Base-by-base conservation (phyloP, 2,888 invertebrate genomes). In the Micoletzkya japonica region DNA sequence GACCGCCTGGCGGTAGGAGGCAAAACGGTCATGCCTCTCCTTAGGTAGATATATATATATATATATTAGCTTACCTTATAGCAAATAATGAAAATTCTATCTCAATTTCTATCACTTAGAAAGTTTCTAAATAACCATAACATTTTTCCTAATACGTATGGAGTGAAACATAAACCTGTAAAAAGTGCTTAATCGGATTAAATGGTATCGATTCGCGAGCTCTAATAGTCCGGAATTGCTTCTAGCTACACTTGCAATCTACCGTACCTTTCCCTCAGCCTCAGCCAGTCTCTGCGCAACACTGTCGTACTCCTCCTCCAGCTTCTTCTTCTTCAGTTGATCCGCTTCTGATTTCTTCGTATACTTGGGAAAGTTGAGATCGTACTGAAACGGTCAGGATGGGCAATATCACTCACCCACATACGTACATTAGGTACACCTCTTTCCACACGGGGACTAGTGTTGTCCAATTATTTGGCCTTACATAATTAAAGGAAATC, bases 321-420 rank as follows among this genome's bases (percentile, higher is more conserved):
- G 61, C 58, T 74, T 52, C 10, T 26, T 30, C 64, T 70, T 71
- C 61, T 59, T 57, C 57, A n/a, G 36, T 26, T 52, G 28, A 20
- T 60, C 52, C 20, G 61, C 39, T 24, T 37, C 6, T 88, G 63
- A 56, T 52, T 64, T 68, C 36, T 69, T 26, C 20, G 37, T 59
- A 52, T 36, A 67, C n/a, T 57, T 56, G 17, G 57, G 64, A 20
- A 59, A 28, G 24, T 67, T 32, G 60, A 24, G 70, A 59, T 54
- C 56, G 36, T 36, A 52, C 67, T 71, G 54, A 4, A 66, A 66
- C 1, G 7, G 6, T 4, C 20, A 4, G 14, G 14, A 6, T n/a
- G 14, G 28, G 0, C 20, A n/a, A 6, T 54, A 26, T 14, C n/a
- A 14, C 52, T 3, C 26, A 52, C n/a, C 52, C 10, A 52, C 4